phyloP scores from a whole-genome alignment of 2,888 invertebrate species.

The Camptogramma bilineatum region DNA sequence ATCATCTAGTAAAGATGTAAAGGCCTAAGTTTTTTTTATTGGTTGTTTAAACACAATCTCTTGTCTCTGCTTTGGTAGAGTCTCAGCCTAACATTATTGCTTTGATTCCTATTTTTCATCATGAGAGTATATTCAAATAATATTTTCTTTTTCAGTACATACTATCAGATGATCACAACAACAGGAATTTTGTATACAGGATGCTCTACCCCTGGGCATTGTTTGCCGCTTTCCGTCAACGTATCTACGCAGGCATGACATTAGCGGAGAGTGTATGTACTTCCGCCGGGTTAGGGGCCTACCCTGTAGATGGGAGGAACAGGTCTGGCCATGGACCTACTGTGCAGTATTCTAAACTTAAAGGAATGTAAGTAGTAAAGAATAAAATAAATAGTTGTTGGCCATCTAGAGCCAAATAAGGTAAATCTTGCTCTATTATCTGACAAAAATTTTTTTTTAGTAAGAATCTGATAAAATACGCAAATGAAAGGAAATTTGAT shows the following conservation, averaged over 20 bases:
- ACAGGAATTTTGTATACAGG: constrained; percentile 90
- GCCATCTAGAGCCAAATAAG: no score
- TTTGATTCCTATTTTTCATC: not conserved
- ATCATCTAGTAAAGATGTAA: no score
- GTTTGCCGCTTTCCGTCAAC: constrained; percentile 94
- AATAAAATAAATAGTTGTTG: no score
- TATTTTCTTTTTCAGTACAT: constrained; percentile 88
- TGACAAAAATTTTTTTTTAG: no score
- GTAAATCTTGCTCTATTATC: no score
- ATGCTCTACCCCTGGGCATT: constrained; percentile 94
- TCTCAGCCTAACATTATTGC: no score
- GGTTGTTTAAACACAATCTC: no score
- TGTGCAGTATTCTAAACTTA: constrained; percentile 87
- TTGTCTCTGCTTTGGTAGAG: no score
- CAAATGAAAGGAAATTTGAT: no score
- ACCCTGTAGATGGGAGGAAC: constrained; percentile 91
- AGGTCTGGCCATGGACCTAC: constrained; percentile 94
- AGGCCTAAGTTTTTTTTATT: no score
- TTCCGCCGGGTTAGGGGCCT: constrained; percentile 95
- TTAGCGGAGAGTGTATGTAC: constrained; percentile 97
- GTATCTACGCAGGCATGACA: constrained; percentile 95
- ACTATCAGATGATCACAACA: constrained; percentile 90
- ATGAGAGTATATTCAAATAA: not conserved
- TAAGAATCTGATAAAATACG: no score
- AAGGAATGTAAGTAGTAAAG: constrained; percentile 78